Evolutionary conservation across 2,113 vertebrate genomes (phyloP).

Genomic region (Anolis sagrei): DNA sequence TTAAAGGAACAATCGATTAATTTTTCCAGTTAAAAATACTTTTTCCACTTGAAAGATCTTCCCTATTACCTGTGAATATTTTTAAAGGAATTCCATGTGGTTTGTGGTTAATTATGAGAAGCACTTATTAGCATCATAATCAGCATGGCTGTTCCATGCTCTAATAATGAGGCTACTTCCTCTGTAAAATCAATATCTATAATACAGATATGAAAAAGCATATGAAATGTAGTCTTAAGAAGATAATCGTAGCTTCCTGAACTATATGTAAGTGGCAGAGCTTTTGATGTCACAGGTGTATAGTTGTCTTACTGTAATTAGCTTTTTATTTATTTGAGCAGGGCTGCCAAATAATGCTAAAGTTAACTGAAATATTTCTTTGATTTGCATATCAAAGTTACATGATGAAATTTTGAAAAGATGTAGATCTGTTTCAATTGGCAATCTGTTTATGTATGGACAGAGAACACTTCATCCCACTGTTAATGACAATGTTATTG

Average conservation of each 20-base stretch:
- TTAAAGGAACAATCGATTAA: conserved; percentile 55
- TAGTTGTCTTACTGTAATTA: conserved; percentile 30
- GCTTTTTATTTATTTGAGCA: conserved; percentile 32
- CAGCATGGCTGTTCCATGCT: conserved; percentile 12
- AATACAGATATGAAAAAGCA: not conserved
- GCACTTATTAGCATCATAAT: conserved; percentile 17
- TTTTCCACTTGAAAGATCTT: conserved; percentile 49
- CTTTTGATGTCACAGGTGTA: not conserved
- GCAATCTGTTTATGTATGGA: not conserved
- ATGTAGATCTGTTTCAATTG: conserved; percentile 12
- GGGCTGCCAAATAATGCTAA: not conserved
- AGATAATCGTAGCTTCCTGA: conserved; percentile 17
- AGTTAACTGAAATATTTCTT: conserved; percentile 25
- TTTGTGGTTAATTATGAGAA: conserved; percentile 44
- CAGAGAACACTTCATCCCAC: too few relatives aligned
- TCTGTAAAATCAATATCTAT: not conserved
- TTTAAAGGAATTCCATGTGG: conserved; percentile 31
- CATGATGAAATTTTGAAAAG: not conserved
- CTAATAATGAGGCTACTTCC: not conserved
- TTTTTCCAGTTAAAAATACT: conserved; percentile 53
- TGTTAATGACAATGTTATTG: not conserved
- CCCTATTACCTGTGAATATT: conserved; percentile 23
- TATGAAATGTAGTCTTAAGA: conserved; percentile 30
- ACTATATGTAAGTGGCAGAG: conserved; percentile 12
- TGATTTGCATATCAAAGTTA: conserved; percentile 11